Base-by-base conservation (phyloP, 2,888 invertebrate species). In the Macrostomum cliftonense region DNA sequence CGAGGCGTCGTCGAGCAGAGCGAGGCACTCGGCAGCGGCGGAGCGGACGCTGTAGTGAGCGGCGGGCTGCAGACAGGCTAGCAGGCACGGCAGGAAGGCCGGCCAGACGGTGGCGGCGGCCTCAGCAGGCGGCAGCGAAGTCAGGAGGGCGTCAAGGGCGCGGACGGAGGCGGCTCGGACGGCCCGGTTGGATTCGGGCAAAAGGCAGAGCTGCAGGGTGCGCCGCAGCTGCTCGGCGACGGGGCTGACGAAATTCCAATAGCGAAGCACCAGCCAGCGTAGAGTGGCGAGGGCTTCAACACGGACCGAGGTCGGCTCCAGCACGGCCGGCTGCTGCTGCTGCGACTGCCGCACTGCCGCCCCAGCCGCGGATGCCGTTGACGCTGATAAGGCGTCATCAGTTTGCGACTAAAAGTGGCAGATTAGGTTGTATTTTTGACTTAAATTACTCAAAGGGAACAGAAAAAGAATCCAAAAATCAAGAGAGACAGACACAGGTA, bases 41-140 rank as follows among this genome's bases (percentile, higher is more conserved):
- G 40, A 42, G 46, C 46, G 46, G 16, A 46, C 46, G 13, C 40
- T 42, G 46, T 37, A 46, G 19, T 46, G 46, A 12, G 37, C 21
- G 17, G 39, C 46, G 7, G 39, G 43, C 38, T 46, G 46, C 12
- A 45, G 38, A 9, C 20, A 20, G 43, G 20, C 4, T 7, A 43
- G 14, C 21, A 40, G 16, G 17, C 5, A 2, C 9, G 28, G 43
- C 14, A 28, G 28, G 16, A 43, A 17, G 14, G 17, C 14, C 16
- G 28, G 12, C 14, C 21, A 17, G 19, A 43, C 19, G 12, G 43
- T 5, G 28, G 43, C 43, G 19, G 43, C 21, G 13, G 19, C 14
- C 43, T 19, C 14, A 5, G 14, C 17, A 12, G 43, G 21, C 43
- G 28, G 28, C 28, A 20, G 28, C 14, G 28, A n/a, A 7, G 19